These are phyloP conservation scores for Macaria notata DNA, from an alignment of 2,888 invertebrate genomes.

Conservation along the genomic window DNA sequence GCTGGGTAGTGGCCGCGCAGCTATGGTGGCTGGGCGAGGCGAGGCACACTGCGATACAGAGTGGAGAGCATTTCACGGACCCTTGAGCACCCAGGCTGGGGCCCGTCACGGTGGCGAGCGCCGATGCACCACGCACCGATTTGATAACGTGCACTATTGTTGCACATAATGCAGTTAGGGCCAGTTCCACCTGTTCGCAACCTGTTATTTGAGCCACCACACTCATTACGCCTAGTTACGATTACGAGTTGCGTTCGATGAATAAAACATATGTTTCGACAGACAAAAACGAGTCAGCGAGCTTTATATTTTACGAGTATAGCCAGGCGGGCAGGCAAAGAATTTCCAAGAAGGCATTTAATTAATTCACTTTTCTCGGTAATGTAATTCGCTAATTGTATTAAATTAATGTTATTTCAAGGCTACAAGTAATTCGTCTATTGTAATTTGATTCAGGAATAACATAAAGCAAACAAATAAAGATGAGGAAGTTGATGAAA, in stretches of 20 bases:
- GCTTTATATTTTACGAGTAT: slow-evolving; percentile 18
- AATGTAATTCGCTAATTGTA: slow-evolving; percentile 25
- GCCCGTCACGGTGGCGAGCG: slow-evolving; percentile 47
- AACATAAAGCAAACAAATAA: too few species aligned
- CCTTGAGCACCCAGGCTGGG: slow-evolving; percentile 58
- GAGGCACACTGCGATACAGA: slow-evolving; percentile 10
- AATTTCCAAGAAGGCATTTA: slow-evolving; percentile 23
- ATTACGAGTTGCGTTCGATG: slow-evolving; percentile 26
- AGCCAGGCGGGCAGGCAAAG: slow-evolving; percentile 16
- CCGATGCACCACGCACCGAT: slow-evolving; percentile 62
- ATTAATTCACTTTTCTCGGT: slow-evolving; percentile 26
- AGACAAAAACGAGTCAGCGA: slow-evolving; percentile 24
- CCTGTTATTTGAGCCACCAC: slow-evolving; percentile 48
- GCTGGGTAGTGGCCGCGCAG: slow-evolving; percentile 28
- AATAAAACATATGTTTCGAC: slow-evolving; percentile 33
- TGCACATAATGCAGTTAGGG: slow-evolving; percentile 26
- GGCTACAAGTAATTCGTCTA: slow-evolving; percentile 11
- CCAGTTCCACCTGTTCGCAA: slow-evolving; percentile 46
- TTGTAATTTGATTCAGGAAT: background rate
- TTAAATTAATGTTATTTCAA: slow-evolving; percentile 25
- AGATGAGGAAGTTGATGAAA: too few species aligned
- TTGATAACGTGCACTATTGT: slow-evolving; percentile 57
- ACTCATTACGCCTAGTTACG: slow-evolving; percentile 35
- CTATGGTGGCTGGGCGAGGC: background rate
- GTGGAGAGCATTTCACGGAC: slow-evolving; percentile 64